Evolutionary conservation across 2,113 vertebrate genomes (phyloP).

Genomic region (Paramormyrops kingsleyae): DNA sequence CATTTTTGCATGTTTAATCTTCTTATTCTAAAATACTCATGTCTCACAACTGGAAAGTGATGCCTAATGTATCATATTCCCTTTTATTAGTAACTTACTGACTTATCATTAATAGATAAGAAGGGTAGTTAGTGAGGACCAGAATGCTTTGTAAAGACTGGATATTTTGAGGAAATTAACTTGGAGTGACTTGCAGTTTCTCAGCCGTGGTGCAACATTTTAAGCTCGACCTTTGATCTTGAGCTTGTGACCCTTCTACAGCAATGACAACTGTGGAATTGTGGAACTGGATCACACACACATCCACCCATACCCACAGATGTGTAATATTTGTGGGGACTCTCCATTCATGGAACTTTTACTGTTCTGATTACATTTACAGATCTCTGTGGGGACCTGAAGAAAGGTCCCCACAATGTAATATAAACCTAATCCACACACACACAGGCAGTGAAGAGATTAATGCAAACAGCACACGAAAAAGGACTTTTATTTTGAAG

Average conservation of each 20-base stretch:
- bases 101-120: neutral
- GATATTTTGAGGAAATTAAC: neutral
- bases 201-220: neutral
- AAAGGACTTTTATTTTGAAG: neutral
- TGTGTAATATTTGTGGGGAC: neutral
- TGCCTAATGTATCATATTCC: neutral
- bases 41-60: neutral
- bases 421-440: neutral
- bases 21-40: neutral
- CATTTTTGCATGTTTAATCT: neutral
- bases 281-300: neutral
- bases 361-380: neutral
- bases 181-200: neutral
- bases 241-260: neutral
- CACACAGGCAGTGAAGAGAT: neutral
- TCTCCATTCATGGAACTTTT: neutral
- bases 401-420: neutral
- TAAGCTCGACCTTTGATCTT: neutral
- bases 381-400: neutral
- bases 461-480: neutral
- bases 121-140: neutral
- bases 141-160: neutral
- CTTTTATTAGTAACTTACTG: neutral
- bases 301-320: neutral
- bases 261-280: neutral